Conservation (phyloP, 2,888 invertebrate genomes). For the Amphipyra berbera region DNA sequence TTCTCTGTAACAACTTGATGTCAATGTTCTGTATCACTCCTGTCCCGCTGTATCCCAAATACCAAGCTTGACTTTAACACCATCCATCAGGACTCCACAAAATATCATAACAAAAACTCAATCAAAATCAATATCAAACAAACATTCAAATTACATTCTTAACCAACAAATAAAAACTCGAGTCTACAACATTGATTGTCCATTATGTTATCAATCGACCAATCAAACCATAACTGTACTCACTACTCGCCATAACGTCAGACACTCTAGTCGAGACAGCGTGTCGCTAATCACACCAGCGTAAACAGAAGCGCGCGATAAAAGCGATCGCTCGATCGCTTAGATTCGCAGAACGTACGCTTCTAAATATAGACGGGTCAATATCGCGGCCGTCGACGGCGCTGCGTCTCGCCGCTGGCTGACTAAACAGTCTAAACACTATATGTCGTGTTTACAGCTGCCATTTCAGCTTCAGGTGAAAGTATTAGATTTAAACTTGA, state of each 20-base stretch:
- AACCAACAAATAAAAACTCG: background rate
- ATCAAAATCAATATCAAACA: too few species aligned
- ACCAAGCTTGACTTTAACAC: too few species aligned
- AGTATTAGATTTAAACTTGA: slow-evolving; percentile 12
- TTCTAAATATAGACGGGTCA: slow-evolving; percentile 86
- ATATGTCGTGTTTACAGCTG: slow-evolving; percentile 11
- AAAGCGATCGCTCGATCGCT: slow-evolving; percentile 49
- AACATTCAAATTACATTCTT: too few species aligned
- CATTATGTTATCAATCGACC: slow-evolving; percentile 12
- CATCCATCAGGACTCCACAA: too few species aligned
- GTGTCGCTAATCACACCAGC: slow-evolving; percentile 40
- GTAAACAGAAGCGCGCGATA: slow-evolving; percentile 47
- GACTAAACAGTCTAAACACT: slow-evolving; percentile 35
- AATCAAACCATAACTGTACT: slow-evolving; percentile 30
- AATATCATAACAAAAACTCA: too few species aligned
- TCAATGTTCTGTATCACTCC: too few species aligned
- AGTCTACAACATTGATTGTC: background rate
- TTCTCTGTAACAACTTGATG: too few species aligned
- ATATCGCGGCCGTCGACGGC: slow-evolving; percentile 73
- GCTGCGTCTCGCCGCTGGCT: slow-evolving; percentile 61
- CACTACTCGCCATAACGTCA: slow-evolving; percentile 7
- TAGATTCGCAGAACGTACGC: slow-evolving; percentile 59
- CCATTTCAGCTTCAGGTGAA: slow-evolving; percentile 22
- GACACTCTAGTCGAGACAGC: slow-evolving; percentile 36
- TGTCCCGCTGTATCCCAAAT: too few species aligned